These are phyloP conservation scores for Pimephales promelas DNA, from an alignment of 2,113 vertebrate genomes.

Conservation along the genomic window DNA sequence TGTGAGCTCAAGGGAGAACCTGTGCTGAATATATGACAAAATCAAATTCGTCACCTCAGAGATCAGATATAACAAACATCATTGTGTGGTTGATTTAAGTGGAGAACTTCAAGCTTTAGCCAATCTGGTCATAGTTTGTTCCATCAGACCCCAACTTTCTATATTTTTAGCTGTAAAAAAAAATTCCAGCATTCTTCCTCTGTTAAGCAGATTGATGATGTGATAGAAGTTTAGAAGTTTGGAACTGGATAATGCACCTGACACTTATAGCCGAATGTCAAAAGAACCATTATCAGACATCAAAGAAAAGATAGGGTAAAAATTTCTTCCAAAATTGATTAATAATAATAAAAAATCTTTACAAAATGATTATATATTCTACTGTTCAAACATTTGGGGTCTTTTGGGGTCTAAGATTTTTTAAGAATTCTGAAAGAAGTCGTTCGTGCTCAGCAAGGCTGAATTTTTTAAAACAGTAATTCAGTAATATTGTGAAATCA, in stretches of 20 bases:
- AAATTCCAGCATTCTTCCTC: constrained; percentile 17
- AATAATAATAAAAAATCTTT: not conserved
- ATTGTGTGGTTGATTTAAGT: not conserved
- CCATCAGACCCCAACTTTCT: not conserved
- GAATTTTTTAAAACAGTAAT: not conserved
- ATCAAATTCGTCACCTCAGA: constrained; percentile 32
- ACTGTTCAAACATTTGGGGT: no score
- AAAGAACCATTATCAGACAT: not conserved
- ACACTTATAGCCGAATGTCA: not conserved
- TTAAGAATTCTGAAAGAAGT: no score
- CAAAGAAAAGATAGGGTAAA: not conserved
- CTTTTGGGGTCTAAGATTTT: no score
- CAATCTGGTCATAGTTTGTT: constrained; percentile 25
- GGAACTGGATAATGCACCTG: not conserved
- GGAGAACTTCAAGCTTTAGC: not conserved
- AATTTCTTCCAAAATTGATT: not conserved
- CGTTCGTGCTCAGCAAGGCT: no score
- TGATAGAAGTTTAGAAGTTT: constrained; percentile 17
- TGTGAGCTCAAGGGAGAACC: constrained; percentile 31
- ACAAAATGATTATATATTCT: not conserved
- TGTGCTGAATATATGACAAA: constrained; percentile 24
- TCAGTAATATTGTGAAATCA: not conserved
- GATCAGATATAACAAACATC: constrained; percentile 32
- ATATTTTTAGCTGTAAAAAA: constrained; percentile 25
- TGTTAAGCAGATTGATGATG: constrained; percentile 27